These are phyloP conservation scores for Xestia xanthographa DNA, from an alignment of 2,888 invertebrate genomes.

Conservation along the genomic window DNA sequence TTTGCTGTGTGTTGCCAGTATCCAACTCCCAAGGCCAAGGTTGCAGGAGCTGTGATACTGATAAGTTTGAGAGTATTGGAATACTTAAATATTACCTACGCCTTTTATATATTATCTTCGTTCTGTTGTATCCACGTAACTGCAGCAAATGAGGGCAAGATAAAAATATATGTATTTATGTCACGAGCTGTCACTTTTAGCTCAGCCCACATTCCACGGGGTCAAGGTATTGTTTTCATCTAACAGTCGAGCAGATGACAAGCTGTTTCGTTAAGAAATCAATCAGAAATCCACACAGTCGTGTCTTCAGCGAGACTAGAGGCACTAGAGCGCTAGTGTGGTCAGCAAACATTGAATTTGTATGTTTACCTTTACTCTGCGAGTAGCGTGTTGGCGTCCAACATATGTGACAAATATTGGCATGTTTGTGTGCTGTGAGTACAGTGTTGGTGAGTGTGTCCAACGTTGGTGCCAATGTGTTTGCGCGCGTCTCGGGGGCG, in stretches of 20 bases:
- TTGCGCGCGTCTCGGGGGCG: constrained; percentile 37
- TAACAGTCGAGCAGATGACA: not conserved
- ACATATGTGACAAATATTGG: constrained; percentile 26
- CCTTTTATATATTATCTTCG: not conserved
- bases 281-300: not conserved
- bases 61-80: not conserved
- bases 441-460: constrained; percentile 5
- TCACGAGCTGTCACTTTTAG: constrained; percentile 1
- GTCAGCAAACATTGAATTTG: constrained; percentile 30
- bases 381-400: constrained; percentile 30
- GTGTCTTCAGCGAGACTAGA: not conserved
- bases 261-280: not conserved
- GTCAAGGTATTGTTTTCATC: constrained; percentile 1
- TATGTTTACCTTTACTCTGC: constrained; percentile 39
- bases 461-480: constrained; percentile 44
- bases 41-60: constrained; percentile 10
- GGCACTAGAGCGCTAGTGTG: not conserved
- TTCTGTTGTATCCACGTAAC: not conserved
- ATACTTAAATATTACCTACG: not conserved
- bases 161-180: constrained; percentile 30
- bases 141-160: constrained; percentile 9
- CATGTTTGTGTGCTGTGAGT: constrained; percentile 1
- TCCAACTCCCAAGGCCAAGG: constrained; percentile 2
- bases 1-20: constrained; percentile 15
- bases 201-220: constrained; percentile 16